A percentile compares a stretch with the other conserved stretches of the same genome.
Evolutionary conservation across 2,888 invertebrate species (phyloP).

Genomic region (Anthoptus insignis): DNA sequence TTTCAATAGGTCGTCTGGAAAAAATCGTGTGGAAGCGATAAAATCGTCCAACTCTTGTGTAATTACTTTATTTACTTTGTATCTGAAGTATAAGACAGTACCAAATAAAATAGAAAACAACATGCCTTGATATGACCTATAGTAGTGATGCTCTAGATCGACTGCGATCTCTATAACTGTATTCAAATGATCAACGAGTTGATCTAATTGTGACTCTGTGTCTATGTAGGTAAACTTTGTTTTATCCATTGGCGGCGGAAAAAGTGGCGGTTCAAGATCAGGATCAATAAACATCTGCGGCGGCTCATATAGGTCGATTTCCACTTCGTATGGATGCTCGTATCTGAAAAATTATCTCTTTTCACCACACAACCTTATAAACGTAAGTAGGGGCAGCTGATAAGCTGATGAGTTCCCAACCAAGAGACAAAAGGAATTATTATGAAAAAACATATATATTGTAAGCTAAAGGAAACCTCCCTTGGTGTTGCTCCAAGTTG

Average conservation of each 20-base stretch:
- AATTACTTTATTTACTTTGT: no score
- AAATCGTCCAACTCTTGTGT: no score
- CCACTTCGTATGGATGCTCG: constrained; percentile 96
- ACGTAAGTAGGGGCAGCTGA: no score
- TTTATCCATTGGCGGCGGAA: constrained; percentile 81
- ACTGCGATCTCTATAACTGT: constrained; percentile 93
- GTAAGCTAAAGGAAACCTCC: no score
- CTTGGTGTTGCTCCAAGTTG: no score
- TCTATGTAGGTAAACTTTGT: constrained; percentile 91
- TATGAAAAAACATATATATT: no score
- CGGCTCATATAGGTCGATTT: constrained; percentile 92
- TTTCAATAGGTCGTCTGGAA: no score
- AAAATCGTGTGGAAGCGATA: no score
- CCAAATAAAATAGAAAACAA: no score
- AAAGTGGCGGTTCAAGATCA: constrained; percentile 67
- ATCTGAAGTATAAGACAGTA: no score
- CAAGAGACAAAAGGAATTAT: no score
- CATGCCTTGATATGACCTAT: constrained; percentile 95
- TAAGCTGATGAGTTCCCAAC: no score
- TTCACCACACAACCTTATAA: not conserved
- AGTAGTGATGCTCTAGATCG: constrained; percentile 98
- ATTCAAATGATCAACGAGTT: constrained; percentile 89
- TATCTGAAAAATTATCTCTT: constrained; percentile 81
- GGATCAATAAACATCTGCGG: constrained; percentile 80
- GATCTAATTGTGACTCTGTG: constrained; percentile 88